These are phyloP conservation scores for Ptilodon capucinus DNA, from an alignment of 2,888 invertebrate species.

Conservation along the genomic window DNA sequence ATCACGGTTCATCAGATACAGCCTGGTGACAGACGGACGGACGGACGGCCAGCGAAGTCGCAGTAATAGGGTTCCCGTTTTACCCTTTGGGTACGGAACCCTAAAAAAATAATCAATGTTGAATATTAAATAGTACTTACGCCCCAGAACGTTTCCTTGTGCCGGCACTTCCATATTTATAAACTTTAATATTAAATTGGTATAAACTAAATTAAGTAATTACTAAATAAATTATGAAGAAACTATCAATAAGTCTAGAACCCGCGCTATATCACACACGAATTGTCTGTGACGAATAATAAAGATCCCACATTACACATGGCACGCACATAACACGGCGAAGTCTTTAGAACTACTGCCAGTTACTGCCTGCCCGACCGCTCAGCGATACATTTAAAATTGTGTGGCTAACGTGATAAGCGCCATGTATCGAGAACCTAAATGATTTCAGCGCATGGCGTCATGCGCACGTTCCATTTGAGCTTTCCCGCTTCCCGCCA, in stretches of 20 bases:
- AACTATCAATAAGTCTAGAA: not conserved
- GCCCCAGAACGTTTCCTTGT: conserved; percentile 81
- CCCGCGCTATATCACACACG: not conserved
- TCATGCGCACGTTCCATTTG: conserved; percentile 34
- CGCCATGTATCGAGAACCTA: conserved; percentile 41
- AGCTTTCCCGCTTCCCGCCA: conserved; percentile 76
- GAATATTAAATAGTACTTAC: conserved; percentile 68
- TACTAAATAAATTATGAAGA: not conserved
- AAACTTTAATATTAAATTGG: not conserved
- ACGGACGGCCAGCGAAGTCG: too few relatives aligned
- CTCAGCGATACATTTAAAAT: conserved; percentile 7
- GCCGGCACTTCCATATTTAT: conserved; percentile 79
- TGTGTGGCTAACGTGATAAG: conserved; percentile 36
- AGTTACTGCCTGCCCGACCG: not conserved
- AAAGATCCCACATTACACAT: conserved; percentile 7
- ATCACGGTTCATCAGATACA: too few relatives aligned
- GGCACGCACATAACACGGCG: conserved; percentile 19
- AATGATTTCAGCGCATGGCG: conserved; percentile 10
- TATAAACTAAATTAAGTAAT: too few relatives aligned
- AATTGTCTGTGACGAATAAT: not conserved
- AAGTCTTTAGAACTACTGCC: conserved; percentile 22
- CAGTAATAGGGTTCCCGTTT: too few relatives aligned
- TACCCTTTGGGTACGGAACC: too few relatives aligned
- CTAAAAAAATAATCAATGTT: too few relatives aligned
- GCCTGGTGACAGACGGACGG: too few relatives aligned